Evolutionary conservation across 2,113 vertebrate species (phyloP).

Genomic region (Cochlearius cochlearius): DNA sequence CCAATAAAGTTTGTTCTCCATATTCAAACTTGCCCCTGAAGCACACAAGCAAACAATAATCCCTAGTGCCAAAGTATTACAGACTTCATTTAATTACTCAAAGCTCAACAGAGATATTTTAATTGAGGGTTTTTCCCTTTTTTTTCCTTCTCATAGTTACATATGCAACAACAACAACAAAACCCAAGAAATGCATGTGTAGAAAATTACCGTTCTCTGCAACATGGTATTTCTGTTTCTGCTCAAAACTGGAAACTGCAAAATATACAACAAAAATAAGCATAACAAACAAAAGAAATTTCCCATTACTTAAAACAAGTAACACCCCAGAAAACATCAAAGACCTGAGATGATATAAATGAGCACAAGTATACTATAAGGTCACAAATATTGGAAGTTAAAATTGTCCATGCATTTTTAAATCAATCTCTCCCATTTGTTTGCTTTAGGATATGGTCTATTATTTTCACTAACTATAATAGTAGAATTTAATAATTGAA

Average conservation of each 20-base stretch:
- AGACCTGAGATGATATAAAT: neutral
- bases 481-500: neutral
- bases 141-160: neutral
- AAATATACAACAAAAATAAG: neutral
- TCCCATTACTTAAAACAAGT: neutral
- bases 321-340: neutral
- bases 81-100: slow-evolving; percentile 17
- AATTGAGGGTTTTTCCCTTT: neutral
- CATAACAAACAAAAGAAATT: neutral
- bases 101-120: neutral
- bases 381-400: neutral
- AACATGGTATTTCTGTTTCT: neutral
- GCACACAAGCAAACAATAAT: slow-evolving; percentile 7
- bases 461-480: neutral
- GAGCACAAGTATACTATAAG: neutral
- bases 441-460: neutral
- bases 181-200: neutral
- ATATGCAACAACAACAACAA: neutral
- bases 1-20: neutral
- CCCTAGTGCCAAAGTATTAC: neutral
- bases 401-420: neutral
- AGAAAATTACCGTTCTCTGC: neutral
- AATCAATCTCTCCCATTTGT: neutral
- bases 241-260: neutral
- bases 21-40: neutral